Evolutionary conservation across 2,797 vertebrate genomes (phyloP).

Genomic region (Enteromius radiatus): DNA sequence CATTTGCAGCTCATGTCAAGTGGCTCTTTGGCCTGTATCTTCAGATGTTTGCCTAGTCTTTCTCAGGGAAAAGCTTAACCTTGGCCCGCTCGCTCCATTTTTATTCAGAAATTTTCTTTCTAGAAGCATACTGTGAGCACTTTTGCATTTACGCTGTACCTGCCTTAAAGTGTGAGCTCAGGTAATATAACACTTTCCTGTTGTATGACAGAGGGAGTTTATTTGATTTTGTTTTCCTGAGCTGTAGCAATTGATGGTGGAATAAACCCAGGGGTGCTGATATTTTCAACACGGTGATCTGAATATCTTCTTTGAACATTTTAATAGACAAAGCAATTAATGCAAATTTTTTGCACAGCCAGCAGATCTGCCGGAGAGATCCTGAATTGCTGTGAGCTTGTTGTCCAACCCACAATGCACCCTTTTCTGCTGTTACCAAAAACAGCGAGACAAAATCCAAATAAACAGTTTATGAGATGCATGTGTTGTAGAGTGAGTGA

Average conservation of each 20-base stretch:
- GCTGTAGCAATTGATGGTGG: slow-evolving; percentile 6
- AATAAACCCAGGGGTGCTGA: slow-evolving; percentile 47
- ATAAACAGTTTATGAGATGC: slow-evolving; percentile 27
- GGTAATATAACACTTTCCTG: background rate
- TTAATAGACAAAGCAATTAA: slow-evolving; percentile 64
- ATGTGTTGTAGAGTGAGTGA: background rate
- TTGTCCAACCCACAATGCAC: slow-evolving; percentile 50
- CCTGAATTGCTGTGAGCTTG: slow-evolving; percentile 54
- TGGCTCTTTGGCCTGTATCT: slow-evolving; percentile 19
- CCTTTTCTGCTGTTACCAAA: slow-evolving; percentile 29
- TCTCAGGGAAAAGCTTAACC: slow-evolving; percentile 18
- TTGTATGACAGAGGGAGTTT: background rate
- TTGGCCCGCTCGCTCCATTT: slow-evolving; percentile 14
- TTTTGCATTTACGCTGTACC: background rate
- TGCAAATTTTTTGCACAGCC: slow-evolving; percentile 61
- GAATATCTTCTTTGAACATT: slow-evolving; percentile 64
- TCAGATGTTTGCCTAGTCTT: slow-evolving; percentile 14
- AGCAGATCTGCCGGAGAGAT: slow-evolving; percentile 59
- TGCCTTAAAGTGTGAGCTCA: slow-evolving; percentile 6
- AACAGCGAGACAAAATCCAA: background rate
- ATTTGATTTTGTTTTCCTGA: slow-evolving; percentile 18
- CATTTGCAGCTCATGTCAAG: slow-evolving; percentile 32
- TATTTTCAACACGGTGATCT: slow-evolving; percentile 49
- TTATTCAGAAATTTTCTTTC: background rate
- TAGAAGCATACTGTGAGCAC: background rate